Evolutionary conservation across 2,113 vertebrate genomes (phyloP), one percentile per base, ranked within the genome.

Genomic region (Jacana jacana): DNA sequence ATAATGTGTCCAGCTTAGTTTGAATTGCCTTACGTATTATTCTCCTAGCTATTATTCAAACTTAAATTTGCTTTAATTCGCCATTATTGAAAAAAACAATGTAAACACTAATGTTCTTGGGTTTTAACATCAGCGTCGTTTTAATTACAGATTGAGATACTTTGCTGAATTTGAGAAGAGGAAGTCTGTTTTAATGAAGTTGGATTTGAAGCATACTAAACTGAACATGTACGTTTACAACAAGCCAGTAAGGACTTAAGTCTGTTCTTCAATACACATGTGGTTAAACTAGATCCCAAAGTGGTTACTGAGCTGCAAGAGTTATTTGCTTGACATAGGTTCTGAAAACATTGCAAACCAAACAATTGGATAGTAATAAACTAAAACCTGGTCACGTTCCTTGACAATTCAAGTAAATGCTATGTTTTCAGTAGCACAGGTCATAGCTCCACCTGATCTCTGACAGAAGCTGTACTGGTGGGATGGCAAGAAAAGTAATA

Each of bases 41-140:
- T 93, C 54, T 95, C 87, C 54, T 33, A 27, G 39, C 42, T 75
- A 65, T 65, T 30, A 23, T 60, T 88, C 89, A 95, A 96, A 72
- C 35, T 85, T 80, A 75, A 79, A 94, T 82, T 85, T 92, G 60
- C 37, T 92, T 96, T 94, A 88, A 95, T 94, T 89, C 76, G 39
- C 40, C 61, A 75, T 96, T 88, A 76, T 79, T 89, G 42, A 88
- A 91, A 93, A 92, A 93, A 73, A 68, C 52, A 91, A 81, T 31
- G 19, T 25, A 89, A 86, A 75, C 55, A 94, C 58, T 78, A 88
- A 88, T 28, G 19, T 66, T 57, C 61, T 87, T 66, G 57, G 49
- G 48, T 54, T 85, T 94, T 63, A 75, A 30, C 24, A 20, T 91
- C 10, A 24, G 28, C 60, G 68, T 52, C 40, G 69, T 78, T 88